Percentiles rank a stretch among this genome's conserved stretches.
Evolutionary conservation across 1,140 invertebrate species (phyloP).

Genomic region (Sweltsa coloradensis): DNA sequence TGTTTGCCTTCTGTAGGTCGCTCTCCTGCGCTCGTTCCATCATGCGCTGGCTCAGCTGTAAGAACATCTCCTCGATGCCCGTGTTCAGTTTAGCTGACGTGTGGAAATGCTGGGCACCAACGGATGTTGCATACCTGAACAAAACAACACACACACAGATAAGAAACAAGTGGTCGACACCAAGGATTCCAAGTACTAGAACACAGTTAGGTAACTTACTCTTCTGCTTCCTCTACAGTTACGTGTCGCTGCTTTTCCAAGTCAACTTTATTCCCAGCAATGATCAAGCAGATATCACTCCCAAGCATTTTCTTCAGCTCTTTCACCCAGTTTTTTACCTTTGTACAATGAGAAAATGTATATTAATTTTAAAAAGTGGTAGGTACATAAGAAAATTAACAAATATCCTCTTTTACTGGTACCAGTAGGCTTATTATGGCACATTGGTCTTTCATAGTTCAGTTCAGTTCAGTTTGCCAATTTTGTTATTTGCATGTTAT

Average conservation of each 20-base stretch:
- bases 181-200: neutral
- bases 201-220: constrained; percentile 47
- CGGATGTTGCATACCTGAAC: constrained; percentile 73
- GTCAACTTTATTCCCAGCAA: constrained; percentile 97
- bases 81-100: constrained; percentile 92
- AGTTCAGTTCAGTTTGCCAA: too few species aligned
- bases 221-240: constrained; percentile 69
- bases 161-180: neutral
- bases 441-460: too few species aligned
- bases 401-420: too few species aligned
- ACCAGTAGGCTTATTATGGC: too few species aligned
- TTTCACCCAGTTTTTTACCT: constrained; percentile 98
- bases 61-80: constrained; percentile 87
- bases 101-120: constrained; percentile 88
- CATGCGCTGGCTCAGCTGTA: constrained; percentile 67
- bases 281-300: constrained; percentile 78
- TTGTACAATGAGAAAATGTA: too few species aligned
- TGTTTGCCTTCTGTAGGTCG: constrained; percentile 29
- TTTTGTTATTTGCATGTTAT: too few species aligned
- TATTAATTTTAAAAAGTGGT: too few species aligned
- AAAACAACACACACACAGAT: neutral
- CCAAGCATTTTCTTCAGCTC: constrained; percentile 95
- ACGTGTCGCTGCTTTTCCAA: constrained; percentile 85
- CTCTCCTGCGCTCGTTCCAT: constrained; percentile 37
- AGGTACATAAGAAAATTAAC: too few species aligned